Percentiles rank a stretch among this genome's conserved stretches.
Conservation (phyloP, 2,888 invertebrate species). For the Aphelenchoides bicaudatus region DNA sequence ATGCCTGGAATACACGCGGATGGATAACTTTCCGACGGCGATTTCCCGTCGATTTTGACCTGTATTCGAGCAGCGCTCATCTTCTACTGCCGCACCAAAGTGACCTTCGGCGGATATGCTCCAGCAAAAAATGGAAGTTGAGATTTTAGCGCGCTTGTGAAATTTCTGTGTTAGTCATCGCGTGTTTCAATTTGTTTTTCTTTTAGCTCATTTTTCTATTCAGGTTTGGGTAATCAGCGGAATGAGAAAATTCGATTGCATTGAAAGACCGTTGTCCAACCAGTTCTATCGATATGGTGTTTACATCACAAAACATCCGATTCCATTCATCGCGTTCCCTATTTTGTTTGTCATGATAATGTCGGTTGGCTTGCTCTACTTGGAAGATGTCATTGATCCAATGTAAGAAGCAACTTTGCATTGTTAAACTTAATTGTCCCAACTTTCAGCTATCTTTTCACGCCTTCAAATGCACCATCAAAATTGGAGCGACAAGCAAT, state of each 20-base stretch:
- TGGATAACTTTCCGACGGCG: no score
- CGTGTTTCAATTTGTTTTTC: background rate
- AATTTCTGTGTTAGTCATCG: slow-evolving; percentile 3
- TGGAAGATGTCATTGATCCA: slow-evolving; percentile 49
- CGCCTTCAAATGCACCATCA: slow-evolving; percentile 49
- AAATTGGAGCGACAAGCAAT: slow-evolving; percentile 54
- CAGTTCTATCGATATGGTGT: slow-evolving; percentile 53
- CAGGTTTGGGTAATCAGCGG: background rate
- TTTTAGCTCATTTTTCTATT: background rate
- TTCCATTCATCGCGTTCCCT: slow-evolving; percentile 57
- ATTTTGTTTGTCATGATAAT: slow-evolving; percentile 50
- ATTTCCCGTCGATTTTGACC: no score
- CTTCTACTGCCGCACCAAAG: no score
- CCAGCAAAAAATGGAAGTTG: no score
- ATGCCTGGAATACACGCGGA: no score
- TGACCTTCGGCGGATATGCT: no score
- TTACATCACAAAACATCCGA: slow-evolving; percentile 47
- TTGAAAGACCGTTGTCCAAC: slow-evolving; percentile 52
- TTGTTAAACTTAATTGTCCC: slow-evolving; percentile 20
- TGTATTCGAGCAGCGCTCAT: no score
- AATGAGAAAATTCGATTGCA: slow-evolving; percentile 45
- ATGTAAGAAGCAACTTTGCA: background rate
- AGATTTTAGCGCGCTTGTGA: background rate
- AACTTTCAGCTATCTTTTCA: slow-evolving; percentile 55
- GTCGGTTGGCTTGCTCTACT: slow-evolving; percentile 49